Conservation (phyloP, 2,797 vertebrate species). For the Onychomys torridus region DNA sequence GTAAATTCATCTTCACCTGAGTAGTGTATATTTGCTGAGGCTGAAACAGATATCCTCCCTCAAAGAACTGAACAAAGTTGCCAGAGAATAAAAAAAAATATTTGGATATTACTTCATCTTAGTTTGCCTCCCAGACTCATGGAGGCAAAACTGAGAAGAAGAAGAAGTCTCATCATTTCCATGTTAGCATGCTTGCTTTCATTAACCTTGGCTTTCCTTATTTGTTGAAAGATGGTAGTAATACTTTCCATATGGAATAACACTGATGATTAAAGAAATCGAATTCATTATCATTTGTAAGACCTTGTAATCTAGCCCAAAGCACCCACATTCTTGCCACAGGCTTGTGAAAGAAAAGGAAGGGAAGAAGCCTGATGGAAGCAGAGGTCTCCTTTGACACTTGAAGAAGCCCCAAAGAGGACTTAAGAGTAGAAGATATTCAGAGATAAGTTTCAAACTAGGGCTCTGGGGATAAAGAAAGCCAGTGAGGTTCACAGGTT, state of each 20-base stretch:
- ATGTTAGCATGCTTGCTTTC: neutral
- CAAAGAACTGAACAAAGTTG: slow-evolving; percentile 44
- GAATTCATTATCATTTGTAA: neutral
- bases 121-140: neutral
- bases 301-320: neutral
- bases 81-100: neutral
- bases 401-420: neutral
- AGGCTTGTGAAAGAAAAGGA: neutral
- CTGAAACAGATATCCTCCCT: neutral
- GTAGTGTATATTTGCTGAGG: slow-evolving; percentile 24
- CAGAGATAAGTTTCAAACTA: neutral
- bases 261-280: neutral
- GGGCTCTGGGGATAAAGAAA: neutral
- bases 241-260: neutral
- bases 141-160: neutral
- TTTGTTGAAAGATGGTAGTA: neutral
- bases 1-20: slow-evolving; percentile 41
- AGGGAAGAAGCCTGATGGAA: neutral
- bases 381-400: neutral
- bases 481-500: neutral
- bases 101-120: neutral
- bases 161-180: neutral
- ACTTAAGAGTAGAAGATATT: neutral
- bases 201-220: slow-evolving; percentile 2
- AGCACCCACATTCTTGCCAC: neutral